Evolutionary conservation across 2,888 invertebrate genomes (phyloP).

Genomic region (Macrosoma leucophasiata): DNA sequence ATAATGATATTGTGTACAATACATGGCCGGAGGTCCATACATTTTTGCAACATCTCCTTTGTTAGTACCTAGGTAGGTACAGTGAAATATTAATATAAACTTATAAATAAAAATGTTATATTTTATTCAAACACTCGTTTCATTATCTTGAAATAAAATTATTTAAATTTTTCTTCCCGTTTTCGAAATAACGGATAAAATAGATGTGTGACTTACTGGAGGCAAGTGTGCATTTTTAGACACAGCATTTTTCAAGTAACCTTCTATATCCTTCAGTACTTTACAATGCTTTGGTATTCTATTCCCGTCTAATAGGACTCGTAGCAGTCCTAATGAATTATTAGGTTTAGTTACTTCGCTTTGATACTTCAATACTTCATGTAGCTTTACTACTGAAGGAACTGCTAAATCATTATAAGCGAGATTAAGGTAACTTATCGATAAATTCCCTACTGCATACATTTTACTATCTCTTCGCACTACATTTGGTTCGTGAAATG

Average conservation of each 20-base stretch:
- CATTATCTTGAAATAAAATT: no score
- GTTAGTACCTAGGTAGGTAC: no score
- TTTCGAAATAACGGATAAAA: no score
- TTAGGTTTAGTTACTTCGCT: constrained; percentile 9
- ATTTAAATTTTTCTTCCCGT: no score
- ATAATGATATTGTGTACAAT: no score
- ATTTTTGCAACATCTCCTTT: no score
- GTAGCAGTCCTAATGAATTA: constrained; percentile 34
- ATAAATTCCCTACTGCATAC: constrained; percentile 39
- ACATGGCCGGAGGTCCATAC: no score
- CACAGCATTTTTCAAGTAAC: constrained; percentile 26
- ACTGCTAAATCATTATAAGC: constrained; percentile 39
- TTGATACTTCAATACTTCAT: constrained; percentile 39
- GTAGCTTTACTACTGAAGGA: constrained; percentile 30
- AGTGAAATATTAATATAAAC: no score
- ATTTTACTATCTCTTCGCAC: constrained; percentile 21
- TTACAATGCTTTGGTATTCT: constrained; percentile 31
- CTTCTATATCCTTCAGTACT: constrained; percentile 31
- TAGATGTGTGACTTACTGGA: no score
- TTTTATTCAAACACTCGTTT: no score
- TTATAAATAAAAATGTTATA: no score
- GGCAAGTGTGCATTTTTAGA: constrained; percentile 8
- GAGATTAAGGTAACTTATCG: constrained; percentile 42
- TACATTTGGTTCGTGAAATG: constrained; percentile 28
- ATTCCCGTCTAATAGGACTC: constrained; percentile 42